Evolutionary conservation across 2,113 vertebrate species (phyloP).

Genomic region (Gobio gobio): DNA sequence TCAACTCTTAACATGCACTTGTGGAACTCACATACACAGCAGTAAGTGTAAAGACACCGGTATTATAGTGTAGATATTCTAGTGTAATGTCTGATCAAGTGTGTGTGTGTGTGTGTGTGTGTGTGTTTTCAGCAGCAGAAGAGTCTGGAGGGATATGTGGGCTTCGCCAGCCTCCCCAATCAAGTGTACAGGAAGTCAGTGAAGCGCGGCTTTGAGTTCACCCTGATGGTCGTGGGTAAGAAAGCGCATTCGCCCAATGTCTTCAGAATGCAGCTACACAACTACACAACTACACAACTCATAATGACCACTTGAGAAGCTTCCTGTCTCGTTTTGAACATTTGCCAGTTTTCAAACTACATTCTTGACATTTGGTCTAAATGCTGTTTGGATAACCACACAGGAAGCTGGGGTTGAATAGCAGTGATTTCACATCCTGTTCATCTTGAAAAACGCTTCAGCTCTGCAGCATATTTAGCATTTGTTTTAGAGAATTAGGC

Average conservation of each 20-base stretch:
- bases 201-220: constrained; percentile 99
- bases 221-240: constrained; percentile 99
- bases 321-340: constrained; percentile 53
- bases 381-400: constrained; percentile 54
- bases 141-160: constrained; percentile 99
- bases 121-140: constrained; percentile 89
- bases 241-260: constrained; percentile 40
- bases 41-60: no score
- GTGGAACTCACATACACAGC: constrained; percentile 80
- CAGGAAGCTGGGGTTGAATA: constrained; percentile 55
- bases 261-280: neutral
- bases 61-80: no score
- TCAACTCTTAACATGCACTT: constrained; percentile 37
- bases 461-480: no score
- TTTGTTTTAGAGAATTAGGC: no score
- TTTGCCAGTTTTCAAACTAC: constrained; percentile 41
- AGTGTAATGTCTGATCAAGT: constrained; percentile 24
- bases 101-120: constrained; percentile 33
- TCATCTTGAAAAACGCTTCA: constrained; percentile 29
- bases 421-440: constrained; percentile 61
- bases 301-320: neutral
- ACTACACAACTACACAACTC: neutral
- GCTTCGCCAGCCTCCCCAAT: constrained; percentile 98
- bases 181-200: constrained; percentile 99
- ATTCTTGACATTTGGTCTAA: constrained; percentile 52